phyloP scores from a whole-genome alignment of 37 sponge, comb jelly and placozoan species.

The Eunapius fragilis region DNA sequence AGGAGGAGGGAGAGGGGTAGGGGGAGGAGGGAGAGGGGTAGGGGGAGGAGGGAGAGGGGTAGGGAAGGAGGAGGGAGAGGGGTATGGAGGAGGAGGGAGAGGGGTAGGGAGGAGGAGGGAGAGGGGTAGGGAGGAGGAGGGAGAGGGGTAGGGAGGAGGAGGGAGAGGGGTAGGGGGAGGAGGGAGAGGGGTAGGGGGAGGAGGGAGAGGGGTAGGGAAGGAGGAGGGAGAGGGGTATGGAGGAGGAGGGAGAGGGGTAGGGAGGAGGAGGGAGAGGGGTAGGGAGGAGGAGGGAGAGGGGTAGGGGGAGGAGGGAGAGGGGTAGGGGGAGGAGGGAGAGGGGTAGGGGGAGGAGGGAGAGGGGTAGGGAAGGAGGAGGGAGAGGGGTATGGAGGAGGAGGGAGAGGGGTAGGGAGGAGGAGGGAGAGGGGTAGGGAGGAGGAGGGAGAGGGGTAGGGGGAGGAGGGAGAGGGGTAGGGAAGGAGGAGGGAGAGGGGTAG shows the following conservation, averaged over 20 bases:
- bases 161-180: background rate
- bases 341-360: background rate
- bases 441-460: background rate
- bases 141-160: background rate
- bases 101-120: background rate
- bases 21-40: background rate
- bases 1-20: background rate
- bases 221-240: background rate
- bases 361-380: background rate
- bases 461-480: background rate
- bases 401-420: background rate
- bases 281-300: background rate
- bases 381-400: background rate
- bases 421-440: background rate
- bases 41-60: background rate
- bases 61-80: background rate
- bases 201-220: background rate
- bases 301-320: background rate
- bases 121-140: background rate
- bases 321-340: background rate
- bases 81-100: background rate
- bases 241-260: background rate
- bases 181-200: background rate
- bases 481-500: background rate
- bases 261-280: background rate